Evolutionary conservation across 2,888 invertebrate species (phyloP).

Genomic region (Hypena proboscidalis): DNA sequence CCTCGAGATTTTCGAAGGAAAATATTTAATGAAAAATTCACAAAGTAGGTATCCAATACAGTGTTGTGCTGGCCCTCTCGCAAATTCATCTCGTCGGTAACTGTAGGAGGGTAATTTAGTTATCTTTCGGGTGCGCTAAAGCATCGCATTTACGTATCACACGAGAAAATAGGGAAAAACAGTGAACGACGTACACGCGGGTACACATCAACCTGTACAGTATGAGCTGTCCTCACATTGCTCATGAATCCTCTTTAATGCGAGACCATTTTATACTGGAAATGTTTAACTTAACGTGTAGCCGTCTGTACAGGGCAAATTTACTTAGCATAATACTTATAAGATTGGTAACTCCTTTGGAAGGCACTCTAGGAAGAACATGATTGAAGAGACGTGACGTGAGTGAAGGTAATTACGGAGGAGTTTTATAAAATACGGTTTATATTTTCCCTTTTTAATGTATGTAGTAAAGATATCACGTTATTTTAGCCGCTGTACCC

Average conservation of each 20-base stretch:
- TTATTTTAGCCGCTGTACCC: too few species aligned
- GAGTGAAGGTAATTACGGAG: slow-evolving; percentile 13
- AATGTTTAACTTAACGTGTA: too few species aligned
- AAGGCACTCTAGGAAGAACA: slow-evolving; percentile 36
- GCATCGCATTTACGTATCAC: slow-evolving; percentile 48
- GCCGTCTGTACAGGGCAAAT: slow-evolving; percentile 48
- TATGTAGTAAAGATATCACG: too few species aligned
- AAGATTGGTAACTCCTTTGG: slow-evolving; percentile 49
- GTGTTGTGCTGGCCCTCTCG: slow-evolving; percentile 34
- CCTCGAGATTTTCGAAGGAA: slow-evolving; percentile 33
- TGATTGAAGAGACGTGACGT: slow-evolving; percentile 35
- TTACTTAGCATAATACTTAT: slow-evolving; percentile 51
- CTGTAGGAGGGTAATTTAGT: slow-evolving; percentile 48
- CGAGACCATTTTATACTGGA: too few species aligned
- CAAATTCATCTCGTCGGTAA: slow-evolving; percentile 41
- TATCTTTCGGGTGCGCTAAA: slow-evolving; percentile 51
- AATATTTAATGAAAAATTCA: slow-evolving; percentile 39
- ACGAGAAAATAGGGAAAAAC: slow-evolving; percentile 44
- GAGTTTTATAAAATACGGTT: slow-evolving; percentile 4
- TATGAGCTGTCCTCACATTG: too few species aligned
- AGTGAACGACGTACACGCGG: slow-evolving; percentile 47
- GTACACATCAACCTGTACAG: too few species aligned
- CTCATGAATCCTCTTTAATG: too few species aligned
- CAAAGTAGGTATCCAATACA: slow-evolving; percentile 33
- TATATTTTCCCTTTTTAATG: too few species aligned